These are phyloP conservation scores for Neodontobutis hainanensis DNA, from an alignment of 2,113 vertebrate species.

Conservation along the genomic window DNA sequence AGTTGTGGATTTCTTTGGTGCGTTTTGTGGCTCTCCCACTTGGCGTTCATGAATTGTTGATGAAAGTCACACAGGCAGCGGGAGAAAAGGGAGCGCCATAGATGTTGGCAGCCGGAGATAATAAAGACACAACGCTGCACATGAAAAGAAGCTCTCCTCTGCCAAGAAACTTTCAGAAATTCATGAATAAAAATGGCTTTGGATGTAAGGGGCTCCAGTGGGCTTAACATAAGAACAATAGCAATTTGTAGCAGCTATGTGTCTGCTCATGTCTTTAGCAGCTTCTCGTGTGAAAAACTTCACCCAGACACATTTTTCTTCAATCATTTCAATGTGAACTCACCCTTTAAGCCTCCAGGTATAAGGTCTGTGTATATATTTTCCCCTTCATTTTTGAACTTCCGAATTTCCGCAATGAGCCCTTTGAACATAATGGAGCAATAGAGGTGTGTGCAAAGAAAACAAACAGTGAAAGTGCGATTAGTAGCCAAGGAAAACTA, in stretches of 20 bases:
- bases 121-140: slow-evolving; percentile 27
- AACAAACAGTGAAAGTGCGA: slow-evolving; percentile 51
- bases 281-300: slow-evolving; percentile 12
- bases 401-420: slow-evolving; percentile 27
- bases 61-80: slow-evolving; percentile 13
- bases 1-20: slow-evolving; percentile 14
- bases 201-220: slow-evolving; percentile 10
- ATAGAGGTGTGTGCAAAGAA: slow-evolving; percentile 34
- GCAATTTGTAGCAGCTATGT: slow-evolving; percentile 1
- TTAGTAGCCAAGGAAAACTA: slow-evolving; percentile 52
- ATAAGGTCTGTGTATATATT: slow-evolving; percentile 11
- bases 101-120: slow-evolving; percentile 24
- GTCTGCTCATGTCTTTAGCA: slow-evolving; percentile 7
- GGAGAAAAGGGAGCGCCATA: slow-evolving; percentile 23
- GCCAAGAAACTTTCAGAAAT: slow-evolving; percentile 15
- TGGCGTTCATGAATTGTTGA: slow-evolving; percentile 31
- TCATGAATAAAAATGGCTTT: slow-evolving; percentile 3
- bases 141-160: slow-evolving; percentile 9
- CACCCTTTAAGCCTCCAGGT: slow-evolving; percentile 16
- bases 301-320: background rate
- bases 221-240: slow-evolving; percentile 17
- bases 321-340: background rate
- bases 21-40: slow-evolving; percentile 20
- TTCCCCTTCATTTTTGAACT: slow-evolving; percentile 19
- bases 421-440: slow-evolving; percentile 32